Conservation (phyloP, 2,113 vertebrate genomes). For the Lepidothrix coronata region DNA sequence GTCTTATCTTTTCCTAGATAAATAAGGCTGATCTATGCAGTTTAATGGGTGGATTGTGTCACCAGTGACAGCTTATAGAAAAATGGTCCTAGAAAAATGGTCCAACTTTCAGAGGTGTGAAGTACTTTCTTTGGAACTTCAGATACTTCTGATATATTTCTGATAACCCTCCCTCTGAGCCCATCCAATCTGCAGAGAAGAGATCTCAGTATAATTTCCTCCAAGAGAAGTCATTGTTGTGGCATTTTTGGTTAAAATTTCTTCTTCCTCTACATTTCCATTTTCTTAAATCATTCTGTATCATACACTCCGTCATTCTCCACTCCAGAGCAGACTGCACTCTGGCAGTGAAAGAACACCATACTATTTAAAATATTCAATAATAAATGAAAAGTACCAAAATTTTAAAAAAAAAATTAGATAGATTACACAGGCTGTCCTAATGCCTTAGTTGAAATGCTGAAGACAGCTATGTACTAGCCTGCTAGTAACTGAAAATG, state of each 20-base stretch:
- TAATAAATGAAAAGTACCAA: neutral
- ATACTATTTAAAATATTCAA: neutral
- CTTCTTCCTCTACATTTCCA: neutral
- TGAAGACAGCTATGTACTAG: neutral
- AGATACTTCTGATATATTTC: neutral
- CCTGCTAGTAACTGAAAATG: conserved; percentile 9
- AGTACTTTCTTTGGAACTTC: neutral
- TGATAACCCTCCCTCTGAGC: neutral
- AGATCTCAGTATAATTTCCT: neutral
- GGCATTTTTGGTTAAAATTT: neutral
- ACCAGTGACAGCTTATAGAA: neutral
- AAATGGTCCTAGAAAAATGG: neutral
- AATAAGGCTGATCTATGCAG: neutral
- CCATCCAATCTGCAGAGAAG: neutral
- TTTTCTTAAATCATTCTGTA: neutral
- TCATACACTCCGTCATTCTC: neutral
- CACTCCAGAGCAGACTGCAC: neutral
- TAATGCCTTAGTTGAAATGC: neutral
- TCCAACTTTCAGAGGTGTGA: neutral
- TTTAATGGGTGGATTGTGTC: neutral
- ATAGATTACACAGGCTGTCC: neutral
- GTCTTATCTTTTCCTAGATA: neutral
- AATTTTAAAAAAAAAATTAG: neutral
- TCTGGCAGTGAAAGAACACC: neutral
- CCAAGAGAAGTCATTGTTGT: neutral